Base-by-base conservation (phyloP, 2,888 invertebrate genomes). In the Folsomia candida region DNA sequence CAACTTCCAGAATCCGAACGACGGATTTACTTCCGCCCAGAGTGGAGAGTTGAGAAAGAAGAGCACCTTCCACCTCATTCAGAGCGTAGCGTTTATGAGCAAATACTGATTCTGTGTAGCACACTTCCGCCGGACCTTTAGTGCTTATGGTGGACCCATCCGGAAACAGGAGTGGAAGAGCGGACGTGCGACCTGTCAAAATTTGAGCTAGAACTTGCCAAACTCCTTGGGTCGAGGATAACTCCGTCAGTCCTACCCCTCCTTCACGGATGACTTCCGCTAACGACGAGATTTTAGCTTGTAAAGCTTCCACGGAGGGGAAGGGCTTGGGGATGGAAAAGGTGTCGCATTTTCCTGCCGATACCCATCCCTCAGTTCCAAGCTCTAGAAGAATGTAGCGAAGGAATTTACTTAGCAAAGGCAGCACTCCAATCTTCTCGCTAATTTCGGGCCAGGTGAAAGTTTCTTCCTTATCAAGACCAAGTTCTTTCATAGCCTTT, bases 1-100 rank as follows among this genome's bases (percentile, higher is more conserved):
- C 73, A 14, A 73, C 58, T 67, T 73, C 73, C 51, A 73, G 37
- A 0, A 70, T 14, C 14, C 20, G 61, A n/a, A 61, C 61, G n/a
- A 54, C 54, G 4, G 22, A 18, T 22, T 54, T 54, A 14, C 4
- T 54, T 37, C 54, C 22, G 4, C 6, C 11, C n/a, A n/a, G n/a
- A 20, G 54, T 14, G 6, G 54, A 4, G 11, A 54, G 20, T n/a
- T 6, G 20, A 4, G 54, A 14, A 4, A 54, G 20, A 54, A 54
- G 6, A 14, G 11, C 18, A 4, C 4, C 20, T 18, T 54, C 54
- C 6, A 54, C 54, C 37, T 37, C 37, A 14, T 37, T 37, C 37
- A 37, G 14, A 37, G 14, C 14, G 37, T 37, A 37, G 6, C 54
- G 6, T n/a, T 54, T 6, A 54, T 18, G 4, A 4, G 54, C 54